Conservation (phyloP, 2,888 invertebrate genomes). For the Ophion obscuratus region DNA sequence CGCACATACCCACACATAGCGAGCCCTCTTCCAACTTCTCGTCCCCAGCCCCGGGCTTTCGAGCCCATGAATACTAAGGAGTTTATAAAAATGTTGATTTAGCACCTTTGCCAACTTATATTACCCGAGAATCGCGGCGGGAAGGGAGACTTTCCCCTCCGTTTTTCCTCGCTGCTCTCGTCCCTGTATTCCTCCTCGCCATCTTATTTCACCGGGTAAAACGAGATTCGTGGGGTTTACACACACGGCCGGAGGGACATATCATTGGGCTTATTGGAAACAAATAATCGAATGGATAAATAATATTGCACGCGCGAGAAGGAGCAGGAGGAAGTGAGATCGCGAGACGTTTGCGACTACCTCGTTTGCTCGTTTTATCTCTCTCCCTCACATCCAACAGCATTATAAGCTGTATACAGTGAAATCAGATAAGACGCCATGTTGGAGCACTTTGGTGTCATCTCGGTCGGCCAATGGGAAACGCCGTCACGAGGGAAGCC, state of each 20-base stretch:
- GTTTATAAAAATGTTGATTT: slow-evolving; percentile 84
- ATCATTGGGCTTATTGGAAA: background rate
- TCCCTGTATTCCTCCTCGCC: slow-evolving; percentile 28
- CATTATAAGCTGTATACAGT: slow-evolving; percentile 58
- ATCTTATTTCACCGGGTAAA: slow-evolving; percentile 27
- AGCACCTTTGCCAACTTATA: slow-evolving; percentile 78
- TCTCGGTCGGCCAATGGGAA: slow-evolving; percentile 80
- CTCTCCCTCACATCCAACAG: slow-evolving; percentile 33
- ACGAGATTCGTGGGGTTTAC: background rate
- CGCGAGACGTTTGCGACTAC: background rate
- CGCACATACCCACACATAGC: slow-evolving; percentile 34
- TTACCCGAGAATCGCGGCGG: slow-evolving; percentile 46
- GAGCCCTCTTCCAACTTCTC: slow-evolving; percentile 66
- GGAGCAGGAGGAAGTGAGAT: background rate
- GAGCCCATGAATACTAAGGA: slow-evolving; percentile 83
- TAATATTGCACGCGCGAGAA: background rate
- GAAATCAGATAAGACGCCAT: slow-evolving; percentile 83
- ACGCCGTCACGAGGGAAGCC: slow-evolving; percentile 78
- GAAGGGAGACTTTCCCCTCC: slow-evolving; percentile 50
- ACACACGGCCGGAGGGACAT: background rate
- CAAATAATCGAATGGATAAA: background rate
- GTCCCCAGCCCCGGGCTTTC: slow-evolving; percentile 65
- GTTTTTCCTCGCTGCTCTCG: slow-evolving; percentile 32
- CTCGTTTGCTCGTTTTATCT: slow-evolving; percentile 52
- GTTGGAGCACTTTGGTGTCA: slow-evolving; percentile 83